A percentile compares a stretch with the other conserved stretches of the same genome.
Conservation (phyloP, 2,113 vertebrate genomes). For the Scolopax mira region DNA sequence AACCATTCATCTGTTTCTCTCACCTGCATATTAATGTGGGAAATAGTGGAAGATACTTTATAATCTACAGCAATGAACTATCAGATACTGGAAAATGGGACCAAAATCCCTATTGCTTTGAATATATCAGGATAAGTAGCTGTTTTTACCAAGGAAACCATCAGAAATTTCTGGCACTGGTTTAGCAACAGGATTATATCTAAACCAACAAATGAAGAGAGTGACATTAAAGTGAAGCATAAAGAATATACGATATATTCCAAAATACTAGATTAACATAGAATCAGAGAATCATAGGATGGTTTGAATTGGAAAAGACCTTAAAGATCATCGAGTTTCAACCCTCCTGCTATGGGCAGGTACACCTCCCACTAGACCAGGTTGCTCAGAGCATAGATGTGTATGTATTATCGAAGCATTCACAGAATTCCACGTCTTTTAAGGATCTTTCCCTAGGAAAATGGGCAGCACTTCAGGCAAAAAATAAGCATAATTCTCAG, state of each 20-base stretch:
- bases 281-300: too few species aligned
- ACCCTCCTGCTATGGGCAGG: too few species aligned
- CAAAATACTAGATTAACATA: not conserved
- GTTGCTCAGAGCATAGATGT: not conserved
- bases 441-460: slow-evolving; percentile 6
- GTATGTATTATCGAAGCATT: not conserved
- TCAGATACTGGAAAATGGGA: not conserved
- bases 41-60: not conserved
- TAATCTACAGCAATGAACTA: not conserved
- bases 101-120: not conserved
- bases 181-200: not conserved
- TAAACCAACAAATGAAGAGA: slow-evolving; percentile 27
- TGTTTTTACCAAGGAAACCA: not conserved
- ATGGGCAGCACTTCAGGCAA: not conserved
- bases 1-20: not conserved
- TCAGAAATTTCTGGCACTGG: not conserved
- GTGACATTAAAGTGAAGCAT: not conserved
- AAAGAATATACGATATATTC: not conserved
- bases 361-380: too few species aligned
- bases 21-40: not conserved
- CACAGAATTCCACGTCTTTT: not conserved
- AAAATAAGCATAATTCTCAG: not conserved
- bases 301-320: too few species aligned
- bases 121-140: not conserved
- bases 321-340: too few species aligned